phyloP scores from a whole-genome alignment of 2,113 vertebrate genomes.

The Phaethon lepturus region DNA sequence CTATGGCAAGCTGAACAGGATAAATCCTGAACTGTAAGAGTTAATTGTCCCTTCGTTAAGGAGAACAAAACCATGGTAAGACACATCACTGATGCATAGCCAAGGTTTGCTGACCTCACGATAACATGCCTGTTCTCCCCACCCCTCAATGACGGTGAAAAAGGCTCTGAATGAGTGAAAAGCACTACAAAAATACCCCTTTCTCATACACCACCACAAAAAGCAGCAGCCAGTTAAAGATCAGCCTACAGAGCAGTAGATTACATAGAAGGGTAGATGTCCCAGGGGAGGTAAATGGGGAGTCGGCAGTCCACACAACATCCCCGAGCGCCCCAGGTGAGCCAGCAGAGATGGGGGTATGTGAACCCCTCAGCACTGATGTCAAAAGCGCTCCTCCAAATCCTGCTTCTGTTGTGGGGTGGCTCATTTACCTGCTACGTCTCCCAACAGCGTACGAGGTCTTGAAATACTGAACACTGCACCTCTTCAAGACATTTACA shows the following conservation, averaged over 20 bases:
- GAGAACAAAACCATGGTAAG: fast-evolving
- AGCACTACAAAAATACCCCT: not conserved
- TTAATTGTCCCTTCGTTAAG: fast-evolving
- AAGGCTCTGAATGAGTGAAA: not conserved
- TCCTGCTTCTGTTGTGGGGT: not conserved
- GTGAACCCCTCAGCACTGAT: not conserved
- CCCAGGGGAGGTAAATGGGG: too few relatives aligned
- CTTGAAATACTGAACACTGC: not conserved
- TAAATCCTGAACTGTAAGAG: not conserved
- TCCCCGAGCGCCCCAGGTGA: fast-evolving
- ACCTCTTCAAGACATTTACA: not conserved
- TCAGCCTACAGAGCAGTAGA: fast-evolving
- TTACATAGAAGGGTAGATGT: not conserved
- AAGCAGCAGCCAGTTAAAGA: not conserved
- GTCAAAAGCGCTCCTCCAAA: not conserved
- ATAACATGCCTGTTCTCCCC: not conserved
- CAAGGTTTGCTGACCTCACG: not conserved
- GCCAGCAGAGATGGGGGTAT: fast-evolving
- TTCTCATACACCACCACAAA: not conserved
- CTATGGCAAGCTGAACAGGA: fast-evolving
- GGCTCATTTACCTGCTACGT: not conserved
- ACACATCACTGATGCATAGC: not conserved
- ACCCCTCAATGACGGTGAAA: fast-evolving
- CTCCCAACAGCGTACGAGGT: fast-evolving
- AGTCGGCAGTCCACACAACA: fast-evolving